Evolutionary conservation across 2,797 vertebrate species (phyloP).

Genomic region (Amazonetta brasiliensis): DNA sequence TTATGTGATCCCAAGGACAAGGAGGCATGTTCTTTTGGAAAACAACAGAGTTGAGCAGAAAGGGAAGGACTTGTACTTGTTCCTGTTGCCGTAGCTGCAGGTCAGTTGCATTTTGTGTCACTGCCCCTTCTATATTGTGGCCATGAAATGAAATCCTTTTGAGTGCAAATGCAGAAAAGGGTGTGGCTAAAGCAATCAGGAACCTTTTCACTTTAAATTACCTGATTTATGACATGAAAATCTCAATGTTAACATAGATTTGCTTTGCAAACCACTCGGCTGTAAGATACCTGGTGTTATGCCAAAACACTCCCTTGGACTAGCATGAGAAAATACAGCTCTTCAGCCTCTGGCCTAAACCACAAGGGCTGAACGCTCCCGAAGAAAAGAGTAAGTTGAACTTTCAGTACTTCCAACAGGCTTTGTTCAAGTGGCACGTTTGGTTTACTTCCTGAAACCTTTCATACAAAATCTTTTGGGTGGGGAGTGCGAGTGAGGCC

Average conservation of each 20-base stretch:
- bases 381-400: background rate
- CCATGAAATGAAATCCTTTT: background rate
- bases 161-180: background rate
- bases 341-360: background rate
- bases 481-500: background rate
- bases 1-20: background rate
- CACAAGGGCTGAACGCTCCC: fast-evolving
- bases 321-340: background rate
- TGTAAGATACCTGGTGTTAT: background rate
- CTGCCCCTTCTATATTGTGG: background rate
- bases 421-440: fast-evolving
- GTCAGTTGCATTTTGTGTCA: background rate
- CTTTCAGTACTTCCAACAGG: background rate
- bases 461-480: background rate
- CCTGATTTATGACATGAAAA: background rate
- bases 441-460: background rate
- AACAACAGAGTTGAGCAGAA: background rate
- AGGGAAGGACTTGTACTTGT: fast-evolving
- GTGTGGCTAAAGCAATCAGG: background rate
- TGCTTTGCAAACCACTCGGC: background rate
- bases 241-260: background rate
- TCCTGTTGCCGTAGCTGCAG: background rate
- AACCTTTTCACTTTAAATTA: background rate
- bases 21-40: background rate
- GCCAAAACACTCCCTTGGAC: slow-evolving; percentile 29